phyloP scores from a whole-genome alignment of 2,113 vertebrate genomes.

The Capreolus pygargus region DNA sequence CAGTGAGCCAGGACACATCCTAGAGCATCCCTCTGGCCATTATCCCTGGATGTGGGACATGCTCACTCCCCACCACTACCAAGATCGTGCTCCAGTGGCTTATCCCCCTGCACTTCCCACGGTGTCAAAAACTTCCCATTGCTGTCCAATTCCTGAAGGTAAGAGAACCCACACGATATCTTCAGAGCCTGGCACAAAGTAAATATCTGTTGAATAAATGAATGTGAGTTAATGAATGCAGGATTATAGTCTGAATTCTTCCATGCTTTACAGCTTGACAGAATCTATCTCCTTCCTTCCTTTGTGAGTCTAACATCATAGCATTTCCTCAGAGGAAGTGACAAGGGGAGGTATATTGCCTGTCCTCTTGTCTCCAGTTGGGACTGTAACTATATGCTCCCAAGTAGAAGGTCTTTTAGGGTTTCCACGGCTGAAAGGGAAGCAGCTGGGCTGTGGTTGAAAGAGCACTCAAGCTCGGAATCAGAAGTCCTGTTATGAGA shows the following conservation, averaged over 20 bases:
- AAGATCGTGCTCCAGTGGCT: background rate
- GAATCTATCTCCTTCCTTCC: background rate
- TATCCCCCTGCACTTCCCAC: background rate
- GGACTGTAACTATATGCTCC: conserved; percentile 6
- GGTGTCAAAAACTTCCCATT: background rate
- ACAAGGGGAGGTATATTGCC: background rate
- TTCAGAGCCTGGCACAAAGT: background rate
- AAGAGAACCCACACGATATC: background rate
- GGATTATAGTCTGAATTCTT: background rate
- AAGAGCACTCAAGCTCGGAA: conserved; percentile 14
- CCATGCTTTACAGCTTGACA: background rate
- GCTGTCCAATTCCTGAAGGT: background rate
- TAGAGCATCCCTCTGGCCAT: background rate
- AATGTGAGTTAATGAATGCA: background rate
- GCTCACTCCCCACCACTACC: background rate
- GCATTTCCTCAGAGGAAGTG: background rate
- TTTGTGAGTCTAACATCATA: background rate
- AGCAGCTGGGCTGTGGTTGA: background rate
- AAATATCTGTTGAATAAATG: background rate
- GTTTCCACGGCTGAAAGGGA: background rate
- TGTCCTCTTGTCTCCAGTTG: background rate
- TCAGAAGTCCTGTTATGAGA: conserved; percentile 37
- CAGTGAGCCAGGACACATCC: background rate
- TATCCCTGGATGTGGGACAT: background rate
- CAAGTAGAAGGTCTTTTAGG: conserved; percentile 26